phyloP scores from a whole-genome alignment of 2,113 vertebrate species.

The Ramphastos sulfuratus region DNA sequence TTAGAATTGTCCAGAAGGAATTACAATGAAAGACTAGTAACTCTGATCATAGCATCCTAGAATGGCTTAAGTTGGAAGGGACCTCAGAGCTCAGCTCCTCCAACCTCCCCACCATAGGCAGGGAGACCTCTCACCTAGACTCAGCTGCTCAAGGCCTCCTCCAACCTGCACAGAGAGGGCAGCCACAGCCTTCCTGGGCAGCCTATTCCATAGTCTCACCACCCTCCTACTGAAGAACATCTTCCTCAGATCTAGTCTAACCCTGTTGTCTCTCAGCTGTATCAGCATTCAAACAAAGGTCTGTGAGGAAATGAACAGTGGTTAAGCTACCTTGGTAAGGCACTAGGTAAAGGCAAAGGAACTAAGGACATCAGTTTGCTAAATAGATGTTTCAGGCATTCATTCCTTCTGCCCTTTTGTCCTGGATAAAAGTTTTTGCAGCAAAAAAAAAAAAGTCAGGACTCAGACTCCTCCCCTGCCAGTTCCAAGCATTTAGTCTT shows the following conservation, averaged over 20 bases:
- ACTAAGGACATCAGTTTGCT: background rate
- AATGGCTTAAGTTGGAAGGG: too few species aligned
- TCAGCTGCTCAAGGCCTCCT: too few species aligned
- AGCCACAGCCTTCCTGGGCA: too few species aligned
- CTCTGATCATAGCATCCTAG: too few species aligned
- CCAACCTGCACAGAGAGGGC: too few species aligned
- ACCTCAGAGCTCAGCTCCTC: too few species aligned
- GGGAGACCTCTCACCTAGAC: too few species aligned
- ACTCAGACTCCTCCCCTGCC: background rate
- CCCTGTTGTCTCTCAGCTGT: too few species aligned
- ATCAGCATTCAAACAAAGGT: background rate
- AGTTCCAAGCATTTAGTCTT: background rate
- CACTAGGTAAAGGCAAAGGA: background rate
- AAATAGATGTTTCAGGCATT: background rate
- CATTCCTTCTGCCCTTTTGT: background rate
- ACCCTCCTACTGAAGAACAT: too few species aligned
- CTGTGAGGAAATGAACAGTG: background rate
- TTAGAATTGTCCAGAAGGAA: background rate
- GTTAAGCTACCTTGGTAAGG: background rate
- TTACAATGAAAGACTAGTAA: background rate
- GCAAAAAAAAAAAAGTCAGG: background rate
- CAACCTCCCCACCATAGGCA: too few species aligned
- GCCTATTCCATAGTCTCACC: too few species aligned
- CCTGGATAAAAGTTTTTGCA: background rate
- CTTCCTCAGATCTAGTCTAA: too few species aligned